phyloP scores from a whole-genome alignment of 2,113 vertebrate species.

The Cepphus grylle region DNA sequence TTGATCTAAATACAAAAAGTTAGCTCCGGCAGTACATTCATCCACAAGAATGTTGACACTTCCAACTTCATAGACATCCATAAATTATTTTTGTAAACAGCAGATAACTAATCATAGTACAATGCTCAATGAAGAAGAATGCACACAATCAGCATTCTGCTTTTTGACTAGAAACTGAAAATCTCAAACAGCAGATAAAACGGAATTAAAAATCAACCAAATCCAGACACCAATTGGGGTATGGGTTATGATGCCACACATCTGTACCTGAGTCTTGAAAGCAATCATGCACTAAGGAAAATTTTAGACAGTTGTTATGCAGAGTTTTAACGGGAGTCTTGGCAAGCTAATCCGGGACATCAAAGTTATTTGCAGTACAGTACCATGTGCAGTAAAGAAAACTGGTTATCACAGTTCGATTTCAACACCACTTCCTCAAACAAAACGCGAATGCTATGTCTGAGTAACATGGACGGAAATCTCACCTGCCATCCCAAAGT shows the following conservation, averaged over 20 bases:
- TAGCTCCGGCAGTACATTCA: not conserved
- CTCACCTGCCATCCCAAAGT: conserved; percentile 97
- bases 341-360: not conserved
- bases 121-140: not conserved
- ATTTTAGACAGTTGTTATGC: not conserved
- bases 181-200: not conserved
- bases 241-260: not conserved
- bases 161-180: not conserved
- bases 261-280: not conserved
- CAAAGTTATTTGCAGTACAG: not conserved
- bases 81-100: not conserved
- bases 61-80: not conserved
- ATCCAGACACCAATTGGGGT: not conserved
- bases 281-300: not conserved
- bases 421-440: not conserved
- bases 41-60: not conserved
- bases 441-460: rapidly evolving
- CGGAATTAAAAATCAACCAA: not conserved
- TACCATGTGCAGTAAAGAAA: not conserved
- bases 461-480: not conserved
- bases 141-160: not conserved
- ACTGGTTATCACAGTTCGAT: not conserved
- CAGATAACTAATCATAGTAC: not conserved
- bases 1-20: not conserved
- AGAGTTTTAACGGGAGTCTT: not conserved